Percentiles rank a stretch among this genome's conserved stretches.
Conservation (phyloP, 2,797 vertebrate genomes). For the Clarias fuscus region DNA sequence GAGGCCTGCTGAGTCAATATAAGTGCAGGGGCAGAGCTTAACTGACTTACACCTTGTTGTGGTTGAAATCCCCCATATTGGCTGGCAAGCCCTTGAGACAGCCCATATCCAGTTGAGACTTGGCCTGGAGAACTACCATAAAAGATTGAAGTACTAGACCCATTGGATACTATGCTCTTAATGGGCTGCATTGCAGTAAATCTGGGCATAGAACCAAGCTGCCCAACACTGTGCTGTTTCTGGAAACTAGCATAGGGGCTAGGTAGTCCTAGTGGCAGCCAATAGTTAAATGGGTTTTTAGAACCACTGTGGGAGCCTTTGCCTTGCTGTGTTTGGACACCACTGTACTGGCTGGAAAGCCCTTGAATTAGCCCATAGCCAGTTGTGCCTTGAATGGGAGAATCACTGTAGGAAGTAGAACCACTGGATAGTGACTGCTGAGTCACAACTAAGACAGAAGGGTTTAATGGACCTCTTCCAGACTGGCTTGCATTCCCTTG, state of each 20-base stretch:
- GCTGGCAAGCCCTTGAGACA: not conserved
- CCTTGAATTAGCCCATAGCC: not conserved
- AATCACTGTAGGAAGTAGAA: not conserved
- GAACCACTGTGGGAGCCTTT: not conserved
- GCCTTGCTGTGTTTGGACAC: not conserved
- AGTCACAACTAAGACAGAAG: not conserved
- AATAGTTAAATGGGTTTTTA: not conserved
- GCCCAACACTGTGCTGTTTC: not conserved
- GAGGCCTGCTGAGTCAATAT: not conserved
- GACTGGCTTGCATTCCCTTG: not conserved
- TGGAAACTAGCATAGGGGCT: not conserved
- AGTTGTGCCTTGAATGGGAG: not conserved
- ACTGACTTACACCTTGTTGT: too few species aligned
- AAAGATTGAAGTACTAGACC: not conserved
- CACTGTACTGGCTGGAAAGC: not conserved
- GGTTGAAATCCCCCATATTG: fast-evolving
- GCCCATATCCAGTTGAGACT: not conserved
- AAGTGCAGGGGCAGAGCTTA: not conserved
- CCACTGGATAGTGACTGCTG: not conserved
- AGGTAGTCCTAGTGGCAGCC: not conserved
- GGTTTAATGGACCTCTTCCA: not conserved
- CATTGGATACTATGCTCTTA: not conserved
- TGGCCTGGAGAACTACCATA: not conserved
- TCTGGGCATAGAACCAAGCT: not conserved
- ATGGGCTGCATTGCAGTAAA: not conserved